Conservation (phyloP, 2,888 invertebrate genomes). For the Scaptomyza cyrtandrae region DNA sequence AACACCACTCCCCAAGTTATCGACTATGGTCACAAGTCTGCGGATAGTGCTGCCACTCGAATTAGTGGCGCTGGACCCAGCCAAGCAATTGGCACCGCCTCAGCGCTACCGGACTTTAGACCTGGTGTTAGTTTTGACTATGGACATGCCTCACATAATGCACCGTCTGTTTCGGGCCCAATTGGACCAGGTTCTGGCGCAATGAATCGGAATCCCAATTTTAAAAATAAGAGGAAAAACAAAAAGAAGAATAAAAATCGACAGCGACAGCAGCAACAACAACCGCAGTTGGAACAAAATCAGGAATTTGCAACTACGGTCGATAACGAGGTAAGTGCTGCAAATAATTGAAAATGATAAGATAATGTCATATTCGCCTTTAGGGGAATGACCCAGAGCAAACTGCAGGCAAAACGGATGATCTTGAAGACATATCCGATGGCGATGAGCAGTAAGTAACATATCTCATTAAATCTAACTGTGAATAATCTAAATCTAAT, state of each 20-base stretch:
- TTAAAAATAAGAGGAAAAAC: conserved; percentile 41
- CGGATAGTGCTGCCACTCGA: conserved; percentile 26
- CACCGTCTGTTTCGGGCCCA: neutral
- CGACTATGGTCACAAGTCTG: conserved; percentile 89
- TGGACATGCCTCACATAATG: conserved; percentile 86
- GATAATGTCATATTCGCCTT: conserved; percentile 16
- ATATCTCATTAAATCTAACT: neutral
- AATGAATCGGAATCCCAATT: conserved; percentile 26
- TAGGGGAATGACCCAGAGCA: conserved; percentile 8
- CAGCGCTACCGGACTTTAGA: conserved; percentile 85
- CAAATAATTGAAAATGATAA: neutral
- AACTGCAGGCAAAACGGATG: conserved; percentile 44
- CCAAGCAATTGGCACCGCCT: neutral
- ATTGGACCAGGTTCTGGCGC: conserved; percentile 1
- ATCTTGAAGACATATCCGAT: conserved; percentile 82
- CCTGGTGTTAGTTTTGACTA: conserved; percentile 90
- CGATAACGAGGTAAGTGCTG: conserved; percentile 31
- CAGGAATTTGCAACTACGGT: conserved; percentile 1
- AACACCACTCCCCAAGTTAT: conserved; percentile 87
- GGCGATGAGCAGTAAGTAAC: conserved; percentile 82
- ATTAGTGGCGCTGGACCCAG: conserved; percentile 12
- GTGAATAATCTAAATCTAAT: neutral
- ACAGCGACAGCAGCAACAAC: conserved; percentile 30
- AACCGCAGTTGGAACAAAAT: conserved; percentile 10
- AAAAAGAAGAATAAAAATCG: conserved; percentile 44